Evolutionary conservation across 2,888 invertebrate genomes (phyloP).

Genomic region (Meteorus cinctellus): DNA sequence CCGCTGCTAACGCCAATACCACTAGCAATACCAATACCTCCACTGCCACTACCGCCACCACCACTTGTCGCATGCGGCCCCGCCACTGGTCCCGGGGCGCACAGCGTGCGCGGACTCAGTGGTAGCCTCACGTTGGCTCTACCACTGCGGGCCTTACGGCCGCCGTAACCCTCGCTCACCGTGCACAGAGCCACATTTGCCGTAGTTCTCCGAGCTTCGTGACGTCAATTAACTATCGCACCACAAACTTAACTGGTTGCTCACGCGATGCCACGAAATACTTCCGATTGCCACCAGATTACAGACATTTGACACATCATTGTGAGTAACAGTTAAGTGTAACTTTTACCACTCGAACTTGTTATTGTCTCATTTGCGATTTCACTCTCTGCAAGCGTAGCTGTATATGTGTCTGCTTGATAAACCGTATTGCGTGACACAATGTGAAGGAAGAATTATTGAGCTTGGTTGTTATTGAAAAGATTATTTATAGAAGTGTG

Average conservation of each 20-base stretch:
- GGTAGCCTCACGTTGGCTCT: constrained; percentile 62
- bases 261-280: constrained; percentile 1
- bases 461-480: neutral
- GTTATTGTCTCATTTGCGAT: neutral
- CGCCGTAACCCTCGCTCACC: constrained; percentile 69
- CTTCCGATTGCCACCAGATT: neutral
- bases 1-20: constrained; percentile 33
- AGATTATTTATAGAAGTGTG: neutral
- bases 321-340: neutral
- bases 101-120: constrained; percentile 65
- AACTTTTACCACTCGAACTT: neutral
- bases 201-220: constrained; percentile 52
- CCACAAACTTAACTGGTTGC: neutral
- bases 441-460: neutral
- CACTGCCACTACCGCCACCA: constrained; percentile 47
- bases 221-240: constrained; percentile 17
- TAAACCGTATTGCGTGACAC: neutral
- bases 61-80: constrained; percentile 56
- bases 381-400: neutral
- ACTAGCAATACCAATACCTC: constrained; percentile 46
- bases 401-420: no score
- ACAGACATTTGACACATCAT: neutral
- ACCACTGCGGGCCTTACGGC: constrained; percentile 66
- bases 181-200: constrained; percentile 72
- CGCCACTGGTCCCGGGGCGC: constrained; percentile 57